A percentile compares a stretch with the other conserved stretches of the same genome.
Conservation (phyloP, 2,113 vertebrate genomes). For the Cyanoderma ruficeps region DNA sequence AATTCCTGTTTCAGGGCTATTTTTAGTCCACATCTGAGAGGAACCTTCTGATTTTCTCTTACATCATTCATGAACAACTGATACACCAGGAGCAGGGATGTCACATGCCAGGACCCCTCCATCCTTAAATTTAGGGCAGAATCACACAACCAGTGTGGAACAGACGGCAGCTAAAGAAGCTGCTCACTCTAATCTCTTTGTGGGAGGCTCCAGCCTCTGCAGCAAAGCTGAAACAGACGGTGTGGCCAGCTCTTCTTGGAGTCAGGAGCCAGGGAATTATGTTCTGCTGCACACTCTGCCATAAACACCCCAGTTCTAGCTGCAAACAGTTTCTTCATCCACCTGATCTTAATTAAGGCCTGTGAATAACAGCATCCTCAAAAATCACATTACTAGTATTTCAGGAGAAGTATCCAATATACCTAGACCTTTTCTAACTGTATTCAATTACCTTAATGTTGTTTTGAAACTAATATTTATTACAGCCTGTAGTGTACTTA, state of each 20-base stretch:
- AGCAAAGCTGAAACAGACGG: neutral
- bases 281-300: neutral
- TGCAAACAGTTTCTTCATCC: neutral
- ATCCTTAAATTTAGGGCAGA: neutral
- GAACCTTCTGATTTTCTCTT: neutral
- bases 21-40: neutral
- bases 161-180: neutral
- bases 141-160: neutral
- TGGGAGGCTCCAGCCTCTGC: neutral
- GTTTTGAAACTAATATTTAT: neutral
- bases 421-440: neutral
- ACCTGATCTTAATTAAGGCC: neutral
- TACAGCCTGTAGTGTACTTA: neutral
- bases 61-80: neutral
- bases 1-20: neutral
- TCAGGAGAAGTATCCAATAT: neutral
- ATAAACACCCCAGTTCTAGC: neutral
- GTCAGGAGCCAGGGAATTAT: neutral
- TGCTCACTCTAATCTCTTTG: neutral
- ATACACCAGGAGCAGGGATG: neutral
- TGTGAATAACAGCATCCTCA: neutral
- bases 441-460: neutral
- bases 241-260: neutral
- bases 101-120: neutral
- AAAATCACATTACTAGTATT: neutral